Conservation (phyloP, 30 jellyfish, hydroid and myxozoan species). For the Rhopilema esculentum region DNA sequence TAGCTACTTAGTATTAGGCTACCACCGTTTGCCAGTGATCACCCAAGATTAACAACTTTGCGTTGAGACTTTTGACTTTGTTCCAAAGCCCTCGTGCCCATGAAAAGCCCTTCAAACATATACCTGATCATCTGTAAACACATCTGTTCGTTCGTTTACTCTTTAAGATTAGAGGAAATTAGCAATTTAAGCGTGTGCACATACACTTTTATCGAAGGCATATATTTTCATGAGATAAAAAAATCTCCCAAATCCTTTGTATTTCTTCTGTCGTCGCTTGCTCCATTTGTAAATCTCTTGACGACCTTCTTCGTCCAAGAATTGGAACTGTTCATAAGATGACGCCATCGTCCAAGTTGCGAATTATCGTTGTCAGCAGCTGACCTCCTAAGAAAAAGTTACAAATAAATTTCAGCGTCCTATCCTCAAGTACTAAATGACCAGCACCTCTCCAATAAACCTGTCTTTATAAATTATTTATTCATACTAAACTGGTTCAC, state of each 20-base stretch:
- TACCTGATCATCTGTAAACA: not conserved
- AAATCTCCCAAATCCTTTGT: slow-evolving; percentile 84
- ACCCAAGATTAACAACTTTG: no score
- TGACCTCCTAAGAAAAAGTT: not conserved
- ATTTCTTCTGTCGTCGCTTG: slow-evolving; percentile 81
- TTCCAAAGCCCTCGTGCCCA: no score
- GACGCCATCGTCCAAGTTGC: slow-evolving; percentile 39
- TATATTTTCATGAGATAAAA: slow-evolving; percentile 73
- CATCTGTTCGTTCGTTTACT: not conserved
- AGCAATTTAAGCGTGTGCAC: slow-evolving; percentile 9
- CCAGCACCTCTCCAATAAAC: not conserved
- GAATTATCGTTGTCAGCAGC: not conserved
- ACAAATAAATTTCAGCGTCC: not conserved
- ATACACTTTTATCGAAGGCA: slow-evolving; percentile 87
- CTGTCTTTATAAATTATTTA: not conserved
- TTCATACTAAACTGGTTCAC: not conserved
- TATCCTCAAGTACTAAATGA: not conserved
- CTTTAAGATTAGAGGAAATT: not conserved
- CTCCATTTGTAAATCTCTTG: slow-evolving; percentile 95
- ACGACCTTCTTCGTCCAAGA: slow-evolving; percentile 98
- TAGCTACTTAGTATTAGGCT: no score
- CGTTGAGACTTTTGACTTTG: no score
- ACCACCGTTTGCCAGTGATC: no score
- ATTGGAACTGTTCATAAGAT: slow-evolving; percentile 77
- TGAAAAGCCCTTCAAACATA: slow-evolving; percentile 6